Base-by-base conservation (phyloP, 2,797 vertebrate species). In the Scolopax rusticola region DNA sequence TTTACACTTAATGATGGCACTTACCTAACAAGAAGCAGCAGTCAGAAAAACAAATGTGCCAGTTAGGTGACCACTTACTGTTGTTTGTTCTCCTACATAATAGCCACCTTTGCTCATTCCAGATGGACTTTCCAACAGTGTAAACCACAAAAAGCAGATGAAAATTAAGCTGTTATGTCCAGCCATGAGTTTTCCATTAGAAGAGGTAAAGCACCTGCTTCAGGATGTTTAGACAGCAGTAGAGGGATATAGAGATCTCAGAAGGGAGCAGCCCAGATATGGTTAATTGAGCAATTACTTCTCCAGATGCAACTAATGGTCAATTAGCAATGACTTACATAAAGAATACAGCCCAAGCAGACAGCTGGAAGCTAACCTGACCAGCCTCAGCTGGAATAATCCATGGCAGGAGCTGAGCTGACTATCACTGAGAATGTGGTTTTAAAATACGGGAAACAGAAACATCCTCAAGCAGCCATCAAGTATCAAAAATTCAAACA, bases 221-320 rank as follows among this genome's bases (percentile, higher is more conserved):
- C 41, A 84, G 67, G 56, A 83, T 48, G 32, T 70, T 95, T 27
- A 93, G 87, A 36, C 84, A 94, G 68, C 67, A 88, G 65, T 8
- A 79, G 5, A 54, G 53, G 19, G 43, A 84, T 70, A 79, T 0
- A 45, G 17, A 73, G 47, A 73, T 56, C 61, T 90, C 43, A 11
- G n/a, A 45, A 30, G 67, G 70, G 80, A 96, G 63, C 86, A 84
- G 54, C 56, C 36, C 78, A 89, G 86, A 50, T 81, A 71, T 1
- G 32, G 75, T 60, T 93, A 96, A 92, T 15, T 92, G 43, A 79
- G 63, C 81, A 96, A 93, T 95, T 95, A 92, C 71, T 93, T 85
- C 78, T 89, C 89, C 95, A 95, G 89, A 95, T 70, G 60, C 84
- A 95, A 63, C 70, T 95, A 90, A 93, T 76, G 70, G 94, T 61